These are phyloP conservation scores for Lycopodina hypogea DNA, from an alignment of 37 sponge, comb jelly and placozoan species.

Conservation along the genomic window DNA sequence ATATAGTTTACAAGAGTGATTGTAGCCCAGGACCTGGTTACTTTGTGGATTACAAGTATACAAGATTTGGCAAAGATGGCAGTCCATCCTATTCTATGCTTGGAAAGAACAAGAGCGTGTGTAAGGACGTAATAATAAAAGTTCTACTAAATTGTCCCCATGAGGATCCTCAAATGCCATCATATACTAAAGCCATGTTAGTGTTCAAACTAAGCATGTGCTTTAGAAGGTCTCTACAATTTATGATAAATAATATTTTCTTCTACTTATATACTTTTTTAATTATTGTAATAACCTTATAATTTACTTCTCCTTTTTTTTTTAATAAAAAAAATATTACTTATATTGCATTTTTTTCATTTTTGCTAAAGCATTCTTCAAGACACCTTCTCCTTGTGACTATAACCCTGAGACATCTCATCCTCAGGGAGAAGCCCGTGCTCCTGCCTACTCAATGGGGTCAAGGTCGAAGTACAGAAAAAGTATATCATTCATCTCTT, in stretches of 20 bases:
- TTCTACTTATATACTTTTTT: too few species aligned
- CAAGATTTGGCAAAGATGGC: constrained; percentile 88
- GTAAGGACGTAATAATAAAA: constrained; percentile 67
- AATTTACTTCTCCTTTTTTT: too few species aligned
- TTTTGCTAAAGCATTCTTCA: constrained; percentile 47
- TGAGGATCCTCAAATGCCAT: not conserved
- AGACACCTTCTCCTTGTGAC: constrained; percentile 92
- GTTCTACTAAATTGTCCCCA: too few species aligned
- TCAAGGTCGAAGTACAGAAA: constrained; percentile 81
- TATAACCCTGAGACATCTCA: constrained; percentile 90
- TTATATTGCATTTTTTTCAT: too few species aligned
- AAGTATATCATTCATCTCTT: constrained; percentile 32
- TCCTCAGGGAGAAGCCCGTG: constrained; percentile 93
- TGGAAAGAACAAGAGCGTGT: constrained; percentile 82
- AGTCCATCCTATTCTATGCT: constrained; percentile 94
- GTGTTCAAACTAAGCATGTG: too few species aligned
- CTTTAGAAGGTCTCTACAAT: too few species aligned
- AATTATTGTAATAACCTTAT: too few species aligned
- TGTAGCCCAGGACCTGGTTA: constrained; percentile 96
- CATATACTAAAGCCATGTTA: not conserved
- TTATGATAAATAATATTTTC: too few species aligned
- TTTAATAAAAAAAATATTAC: too few species aligned
- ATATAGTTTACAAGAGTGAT: constrained; percentile 85
- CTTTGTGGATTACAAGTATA: constrained; percentile 69
- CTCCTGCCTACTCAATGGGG: constrained; percentile 95